These are phyloP conservation scores for Mus spicilegus DNA, from an alignment of 2,113 vertebrate genomes.

Conservation along the genomic window DNA sequence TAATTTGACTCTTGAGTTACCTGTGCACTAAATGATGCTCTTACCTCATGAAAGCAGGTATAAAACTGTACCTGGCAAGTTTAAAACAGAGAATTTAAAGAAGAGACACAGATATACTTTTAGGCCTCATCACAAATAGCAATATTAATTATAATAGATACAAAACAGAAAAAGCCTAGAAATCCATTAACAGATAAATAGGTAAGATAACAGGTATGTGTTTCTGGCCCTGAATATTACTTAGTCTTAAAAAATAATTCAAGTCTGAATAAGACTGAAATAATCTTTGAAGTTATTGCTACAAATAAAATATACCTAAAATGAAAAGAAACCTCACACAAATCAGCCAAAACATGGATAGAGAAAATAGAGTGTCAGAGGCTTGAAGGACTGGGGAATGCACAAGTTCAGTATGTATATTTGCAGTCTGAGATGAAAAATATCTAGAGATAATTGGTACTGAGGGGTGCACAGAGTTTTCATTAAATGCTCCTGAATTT, in stretches of 20 bases:
- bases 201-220: background rate
- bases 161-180: background rate
- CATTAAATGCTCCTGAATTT: background rate
- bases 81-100: too few species aligned
- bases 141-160: background rate
- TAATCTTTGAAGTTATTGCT: background rate
- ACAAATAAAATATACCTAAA: background rate
- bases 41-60: too few species aligned
- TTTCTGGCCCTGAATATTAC: background rate
- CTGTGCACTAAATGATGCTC: background rate
- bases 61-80: background rate
- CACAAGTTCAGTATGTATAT: background rate
- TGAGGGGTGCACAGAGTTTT: background rate
- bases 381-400: accelerated
- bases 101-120: background rate
- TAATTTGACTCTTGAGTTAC: background rate
- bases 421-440: background rate
- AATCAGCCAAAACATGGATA: background rate
- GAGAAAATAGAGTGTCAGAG: background rate
- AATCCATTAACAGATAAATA: background rate
- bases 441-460: background rate
- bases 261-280: background rate
- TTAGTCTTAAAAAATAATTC: background rate
- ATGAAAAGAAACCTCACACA: background rate
- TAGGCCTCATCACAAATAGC: too few species aligned